phyloP scores from a whole-genome alignment of 2,113 vertebrate genomes.

The Vulpes lagopus region DNA sequence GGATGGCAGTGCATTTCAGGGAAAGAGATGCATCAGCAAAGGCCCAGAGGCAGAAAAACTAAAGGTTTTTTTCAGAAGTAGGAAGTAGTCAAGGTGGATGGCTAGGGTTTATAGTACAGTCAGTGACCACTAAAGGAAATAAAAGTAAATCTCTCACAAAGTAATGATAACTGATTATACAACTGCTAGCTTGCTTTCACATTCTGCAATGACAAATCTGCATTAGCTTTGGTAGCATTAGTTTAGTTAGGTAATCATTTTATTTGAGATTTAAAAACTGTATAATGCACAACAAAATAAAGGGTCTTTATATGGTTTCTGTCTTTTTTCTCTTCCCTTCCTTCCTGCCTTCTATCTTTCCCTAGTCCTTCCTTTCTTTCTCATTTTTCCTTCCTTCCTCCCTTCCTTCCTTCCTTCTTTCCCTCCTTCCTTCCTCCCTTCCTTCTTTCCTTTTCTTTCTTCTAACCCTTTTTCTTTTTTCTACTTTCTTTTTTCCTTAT shows the following conservation, averaged over 20 bases:
- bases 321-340: not conserved
- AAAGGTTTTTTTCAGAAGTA: not conserved
- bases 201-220: not conserved
- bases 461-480: not conserved
- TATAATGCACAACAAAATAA: not conserved
- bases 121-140: not conserved
- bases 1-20: not conserved
- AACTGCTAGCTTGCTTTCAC: not conserved
- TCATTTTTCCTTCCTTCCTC: not conserved
- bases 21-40: not conserved
- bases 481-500: not conserved
- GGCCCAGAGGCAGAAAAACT: not conserved
- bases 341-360: not conserved
- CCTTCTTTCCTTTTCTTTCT: not conserved
- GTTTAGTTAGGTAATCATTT: slow-evolving; percentile 43
- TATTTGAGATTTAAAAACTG: slow-evolving; percentile 33
- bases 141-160: slow-evolving; percentile 21
- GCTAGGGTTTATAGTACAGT: not conserved
- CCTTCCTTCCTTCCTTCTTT: not conserved
- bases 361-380: not conserved
- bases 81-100: not conserved
- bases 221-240: not conserved
- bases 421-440: not conserved
- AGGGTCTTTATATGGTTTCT: not conserved
- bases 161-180: not conserved